These are phyloP conservation scores for Heliconius sara DNA, from an alignment of 2,888 invertebrate genomes.

Conservation along the genomic window DNA sequence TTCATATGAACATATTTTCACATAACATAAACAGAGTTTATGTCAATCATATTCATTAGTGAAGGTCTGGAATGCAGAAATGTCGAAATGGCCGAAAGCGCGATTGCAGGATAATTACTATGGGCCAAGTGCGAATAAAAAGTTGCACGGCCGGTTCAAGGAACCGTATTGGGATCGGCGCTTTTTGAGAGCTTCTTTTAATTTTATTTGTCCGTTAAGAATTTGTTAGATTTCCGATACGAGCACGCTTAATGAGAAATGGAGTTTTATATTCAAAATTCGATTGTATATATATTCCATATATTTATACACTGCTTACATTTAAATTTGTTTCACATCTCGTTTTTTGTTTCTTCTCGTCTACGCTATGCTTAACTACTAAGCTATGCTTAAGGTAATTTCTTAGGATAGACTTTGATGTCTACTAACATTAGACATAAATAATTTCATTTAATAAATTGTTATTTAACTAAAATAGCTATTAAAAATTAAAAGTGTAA, in stretches of 20 bases:
- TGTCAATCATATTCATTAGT: constrained; percentile 57
- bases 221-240: constrained; percentile 40
- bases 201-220: constrained; percentile 39
- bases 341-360: background rate
- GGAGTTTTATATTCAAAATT: constrained; percentile 10
- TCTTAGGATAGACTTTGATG: background rate
- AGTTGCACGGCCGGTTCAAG: constrained; percentile 46
- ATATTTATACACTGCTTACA: background rate
- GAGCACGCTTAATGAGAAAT: constrained; percentile 25
- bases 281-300: background rate
- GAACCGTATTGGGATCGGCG: constrained; percentile 48
- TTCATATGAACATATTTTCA: background rate
- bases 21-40: constrained; percentile 44
- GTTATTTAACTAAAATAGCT: no score
- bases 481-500: no score
- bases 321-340: background rate
- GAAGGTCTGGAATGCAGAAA: constrained; percentile 46
- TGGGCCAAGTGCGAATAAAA: constrained; percentile 48
- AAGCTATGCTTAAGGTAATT: background rate
- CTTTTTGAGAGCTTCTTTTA: constrained; percentile 43
- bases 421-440: no score
- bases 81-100: constrained; percentile 49
- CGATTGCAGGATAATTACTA: constrained; percentile 37
- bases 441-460: no score
- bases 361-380: background rate